These are phyloP conservation scores for Pristionchus japonicus DNA, from an alignment of 2,888 invertebrate genomes.

Conservation along the genomic window DNA sequence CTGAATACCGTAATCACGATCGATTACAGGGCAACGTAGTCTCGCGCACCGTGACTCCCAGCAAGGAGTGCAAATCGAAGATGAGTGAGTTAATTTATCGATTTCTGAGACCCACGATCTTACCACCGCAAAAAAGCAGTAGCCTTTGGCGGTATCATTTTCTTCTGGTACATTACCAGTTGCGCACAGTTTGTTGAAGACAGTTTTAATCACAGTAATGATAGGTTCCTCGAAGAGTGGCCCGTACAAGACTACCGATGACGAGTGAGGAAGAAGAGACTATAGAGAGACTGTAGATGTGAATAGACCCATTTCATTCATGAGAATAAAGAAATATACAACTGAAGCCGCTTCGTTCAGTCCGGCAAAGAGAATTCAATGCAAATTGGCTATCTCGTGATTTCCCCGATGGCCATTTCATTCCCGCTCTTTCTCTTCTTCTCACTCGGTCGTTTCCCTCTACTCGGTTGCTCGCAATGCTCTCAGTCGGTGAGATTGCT, in stretches of 20 bases:
- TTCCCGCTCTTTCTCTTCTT: neutral
- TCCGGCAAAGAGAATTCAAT: neutral
- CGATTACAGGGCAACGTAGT: neutral
- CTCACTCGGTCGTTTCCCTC: neutral
- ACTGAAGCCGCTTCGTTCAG: neutral
- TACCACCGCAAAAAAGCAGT: too few relatives aligned
- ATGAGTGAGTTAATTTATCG: neutral
- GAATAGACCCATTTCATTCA: neutral
- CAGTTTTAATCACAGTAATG: too few relatives aligned
- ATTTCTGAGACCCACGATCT: too few relatives aligned
- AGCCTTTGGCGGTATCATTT: too few relatives aligned
- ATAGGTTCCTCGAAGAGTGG: neutral
- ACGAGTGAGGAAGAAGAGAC: neutral
- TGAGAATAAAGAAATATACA: neutral
- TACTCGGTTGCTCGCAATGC: neutral
- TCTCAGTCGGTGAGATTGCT: neutral
- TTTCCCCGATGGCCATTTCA: neutral
- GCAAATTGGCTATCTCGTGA: neutral
- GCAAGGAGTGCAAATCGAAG: neutral
- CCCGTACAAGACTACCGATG: neutral
- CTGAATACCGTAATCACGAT: too few relatives aligned
- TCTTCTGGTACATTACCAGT: too few relatives aligned
- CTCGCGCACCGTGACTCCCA: neutral
- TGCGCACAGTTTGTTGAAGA: too few relatives aligned
- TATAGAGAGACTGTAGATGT: neutral